Evolutionary conservation across 2,113 vertebrate species (phyloP).

Genomic region (Turnix velox): DNA sequence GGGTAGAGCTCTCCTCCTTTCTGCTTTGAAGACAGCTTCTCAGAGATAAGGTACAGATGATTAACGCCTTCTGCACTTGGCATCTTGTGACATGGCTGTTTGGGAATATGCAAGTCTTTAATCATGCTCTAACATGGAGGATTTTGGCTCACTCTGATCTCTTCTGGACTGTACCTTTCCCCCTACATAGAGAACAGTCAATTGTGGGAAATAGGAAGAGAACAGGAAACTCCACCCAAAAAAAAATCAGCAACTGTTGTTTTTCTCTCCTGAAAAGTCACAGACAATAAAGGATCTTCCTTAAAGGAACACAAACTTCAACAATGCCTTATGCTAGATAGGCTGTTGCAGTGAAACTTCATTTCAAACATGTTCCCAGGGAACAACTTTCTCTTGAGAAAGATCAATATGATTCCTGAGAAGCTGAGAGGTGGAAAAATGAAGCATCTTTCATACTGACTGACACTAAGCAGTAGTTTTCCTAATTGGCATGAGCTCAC

Average conservation of each 20-base stretch:
- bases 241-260: not conserved
- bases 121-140: not conserved
- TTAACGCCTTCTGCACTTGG: slow-evolving; percentile 35
- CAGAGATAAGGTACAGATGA: slow-evolving; percentile 41
- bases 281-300: not conserved
- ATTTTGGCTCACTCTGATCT: not conserved
- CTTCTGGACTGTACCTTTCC: not conserved
- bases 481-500: not conserved
- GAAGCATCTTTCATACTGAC: not conserved
- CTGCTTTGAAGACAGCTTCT: slow-evolving; percentile 35
- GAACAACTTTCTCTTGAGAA: not conserved
- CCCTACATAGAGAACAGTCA: not conserved
- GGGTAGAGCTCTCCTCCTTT: slow-evolving; percentile 41
- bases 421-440: not conserved
- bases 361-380: not conserved
- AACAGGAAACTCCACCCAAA: not conserved
- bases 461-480: not conserved
- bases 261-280: not conserved
- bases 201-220: not conserved
- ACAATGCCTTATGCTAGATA: not conserved
- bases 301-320: not conserved
- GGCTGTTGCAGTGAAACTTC: not conserved
- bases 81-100: slow-evolving; percentile 32
- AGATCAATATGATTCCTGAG: not conserved
- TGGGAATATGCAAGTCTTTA: slow-evolving; percentile 1